Percentiles rank a stretch among this genome's conserved stretches.
Evolutionary conservation across 2,113 vertebrate species (phyloP).

Genomic region (Benitochromis conjunctus): DNA sequence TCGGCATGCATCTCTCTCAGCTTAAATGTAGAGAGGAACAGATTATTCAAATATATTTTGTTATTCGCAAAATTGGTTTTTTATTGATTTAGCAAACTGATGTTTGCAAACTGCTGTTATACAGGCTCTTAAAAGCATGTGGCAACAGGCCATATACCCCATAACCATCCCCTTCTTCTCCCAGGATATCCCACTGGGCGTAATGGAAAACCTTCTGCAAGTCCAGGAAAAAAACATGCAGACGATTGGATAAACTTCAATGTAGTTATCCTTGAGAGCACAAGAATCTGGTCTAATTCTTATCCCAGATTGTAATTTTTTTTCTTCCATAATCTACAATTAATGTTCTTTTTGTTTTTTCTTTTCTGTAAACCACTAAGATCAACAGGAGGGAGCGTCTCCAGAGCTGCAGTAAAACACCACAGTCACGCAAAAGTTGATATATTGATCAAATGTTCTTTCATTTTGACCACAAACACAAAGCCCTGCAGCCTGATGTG

Average conservation of each 20-base stretch:
- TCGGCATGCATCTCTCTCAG: neutral
- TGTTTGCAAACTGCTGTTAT: too few relatives aligned
- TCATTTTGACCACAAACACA: neutral
- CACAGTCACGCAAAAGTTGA: neutral
- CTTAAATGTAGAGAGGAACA: neutral
- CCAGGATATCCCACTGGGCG: fast-evolving
- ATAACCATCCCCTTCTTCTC: neutral
- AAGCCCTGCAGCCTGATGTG: neutral
- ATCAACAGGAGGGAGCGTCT: neutral
- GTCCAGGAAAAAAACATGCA: too few relatives aligned
- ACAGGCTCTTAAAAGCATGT: neutral
- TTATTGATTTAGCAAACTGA: too few relatives aligned
- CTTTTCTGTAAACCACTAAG: too few relatives aligned
- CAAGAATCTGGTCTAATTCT: neutral
- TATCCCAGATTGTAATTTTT: neutral
- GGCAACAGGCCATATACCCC: neutral
- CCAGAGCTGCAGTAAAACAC: neutral
- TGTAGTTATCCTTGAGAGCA: fast-evolving
- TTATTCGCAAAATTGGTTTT: neutral
- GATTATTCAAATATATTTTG: neutral
- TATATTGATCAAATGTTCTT: neutral
- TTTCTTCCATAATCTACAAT: neutral
- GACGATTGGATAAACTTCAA: too few relatives aligned
- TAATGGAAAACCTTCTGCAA: neutral
- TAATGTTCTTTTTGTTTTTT: too few relatives aligned